A percentile compares a stretch with the other conserved stretches of the same genome.
Evolutionary conservation across 2,888 invertebrate genomes (phyloP).

Genomic region (Macrosoma leucophasiata): DNA sequence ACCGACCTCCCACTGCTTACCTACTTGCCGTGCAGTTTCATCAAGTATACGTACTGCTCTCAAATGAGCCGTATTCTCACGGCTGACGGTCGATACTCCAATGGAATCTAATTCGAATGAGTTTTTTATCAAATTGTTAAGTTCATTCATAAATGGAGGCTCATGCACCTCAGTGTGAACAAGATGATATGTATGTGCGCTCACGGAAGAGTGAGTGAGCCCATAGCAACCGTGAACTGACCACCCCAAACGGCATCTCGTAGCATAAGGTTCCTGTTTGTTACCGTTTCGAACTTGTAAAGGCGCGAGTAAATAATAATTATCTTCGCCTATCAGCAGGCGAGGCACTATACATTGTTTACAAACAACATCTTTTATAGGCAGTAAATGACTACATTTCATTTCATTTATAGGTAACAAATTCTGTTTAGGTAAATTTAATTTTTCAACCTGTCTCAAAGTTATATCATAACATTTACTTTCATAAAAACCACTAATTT

Average conservation of each 20-base stretch:
- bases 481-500: constrained; percentile 11
- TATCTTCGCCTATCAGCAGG: constrained; percentile 23
- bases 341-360: constrained; percentile 20
- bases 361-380: constrained; percentile 17
- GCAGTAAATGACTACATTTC: constrained; percentile 14
- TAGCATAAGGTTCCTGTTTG: constrained; percentile 19
- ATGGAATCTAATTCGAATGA: constrained; percentile 25
- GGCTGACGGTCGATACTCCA: constrained; percentile 21
- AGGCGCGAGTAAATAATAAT: constrained; percentile 22
- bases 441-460: constrained; percentile 13
- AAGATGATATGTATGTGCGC: constrained; percentile 15
- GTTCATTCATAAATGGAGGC: constrained; percentile 8
- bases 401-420: constrained; percentile 15
- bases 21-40: constrained; percentile 19
- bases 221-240: constrained; percentile 20
- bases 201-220: constrained; percentile 17
- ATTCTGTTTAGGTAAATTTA: constrained; percentile 22
- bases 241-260: constrained; percentile 21
- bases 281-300: constrained; percentile 18
- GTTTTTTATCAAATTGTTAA: constrained; percentile 20
- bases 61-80: constrained; percentile 23
- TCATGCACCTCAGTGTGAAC: constrained; percentile 10
- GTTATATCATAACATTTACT: constrained; percentile 10
- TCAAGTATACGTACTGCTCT: constrained; percentile 23
- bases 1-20: constrained; percentile 23